A percentile compares a stretch with the other conserved stretches of the same genome.
These are phyloP conservation scores for Andrena fulva DNA, from an alignment of 2,888 invertebrate genomes.

Conservation along the genomic window DNA sequence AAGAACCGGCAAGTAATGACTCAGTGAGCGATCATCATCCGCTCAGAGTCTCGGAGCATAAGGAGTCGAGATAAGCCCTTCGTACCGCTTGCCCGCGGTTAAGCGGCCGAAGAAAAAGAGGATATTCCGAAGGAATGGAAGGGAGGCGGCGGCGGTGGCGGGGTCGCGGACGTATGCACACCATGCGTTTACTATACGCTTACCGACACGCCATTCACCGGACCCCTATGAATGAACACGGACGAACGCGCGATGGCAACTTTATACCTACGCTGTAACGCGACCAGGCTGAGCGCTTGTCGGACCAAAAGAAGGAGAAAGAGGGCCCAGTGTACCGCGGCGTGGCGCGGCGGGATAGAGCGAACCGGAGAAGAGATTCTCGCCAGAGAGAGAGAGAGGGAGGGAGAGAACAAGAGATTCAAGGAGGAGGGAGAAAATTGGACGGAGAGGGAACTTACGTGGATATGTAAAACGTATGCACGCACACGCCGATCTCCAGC, in stretches of 20 bases:
- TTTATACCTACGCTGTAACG: slow-evolving; percentile 68
- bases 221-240: slow-evolving; percentile 82
- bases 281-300: slow-evolving; percentile 48
- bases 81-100: neutral
- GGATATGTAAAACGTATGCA: slow-evolving; percentile 55
- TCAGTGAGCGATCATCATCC: neutral
- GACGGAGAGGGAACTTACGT: slow-evolving; percentile 34
- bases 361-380: neutral
- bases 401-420: slow-evolving; percentile 19
- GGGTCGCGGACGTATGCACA: slow-evolving; percentile 6
- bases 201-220: slow-evolving; percentile 80
- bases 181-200: slow-evolving; percentile 68
- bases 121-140: neutral
- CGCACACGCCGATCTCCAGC: slow-evolving; percentile 36
- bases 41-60: neutral
- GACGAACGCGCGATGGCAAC: slow-evolving; percentile 75
- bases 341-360: slow-evolving; percentile 4
- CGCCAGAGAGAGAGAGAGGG: neutral
- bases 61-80: neutral
- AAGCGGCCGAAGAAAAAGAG: slow-evolving; percentile 8
- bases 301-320: slow-evolving; percentile 61
- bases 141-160: neutral
- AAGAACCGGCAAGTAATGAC: neutral
- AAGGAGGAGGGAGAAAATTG: slow-evolving; percentile 17
- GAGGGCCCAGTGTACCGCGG: slow-evolving; percentile 25